These are phyloP conservation scores for Aplochiton taeniatus DNA, from an alignment of 2,797 vertebrate species.

Conservation along the genomic window DNA sequence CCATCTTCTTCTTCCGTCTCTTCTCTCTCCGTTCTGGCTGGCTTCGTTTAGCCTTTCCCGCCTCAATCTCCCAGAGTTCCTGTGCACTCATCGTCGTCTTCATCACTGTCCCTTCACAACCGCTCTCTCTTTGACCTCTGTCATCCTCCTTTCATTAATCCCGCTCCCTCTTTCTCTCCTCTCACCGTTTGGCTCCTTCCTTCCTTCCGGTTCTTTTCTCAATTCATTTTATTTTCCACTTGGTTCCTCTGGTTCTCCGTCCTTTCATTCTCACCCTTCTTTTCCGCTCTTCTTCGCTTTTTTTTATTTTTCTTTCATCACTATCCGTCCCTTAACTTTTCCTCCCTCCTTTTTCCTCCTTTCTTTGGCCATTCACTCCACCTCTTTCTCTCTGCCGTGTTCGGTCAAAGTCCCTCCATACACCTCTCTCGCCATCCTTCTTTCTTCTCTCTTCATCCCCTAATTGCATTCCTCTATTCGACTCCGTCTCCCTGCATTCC, in stretches of 20 bases:
- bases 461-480: conserved; percentile 1
- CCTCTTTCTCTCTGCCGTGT: background rate
- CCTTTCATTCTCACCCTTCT: background rate
- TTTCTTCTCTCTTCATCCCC: conserved; percentile 8
- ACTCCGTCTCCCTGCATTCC: conserved; percentile 11
- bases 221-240: background rate
- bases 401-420: background rate
- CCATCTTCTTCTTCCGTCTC: no score
- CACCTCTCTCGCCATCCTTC: conserved; percentile 12
- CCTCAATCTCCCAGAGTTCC: no score
- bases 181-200: background rate
- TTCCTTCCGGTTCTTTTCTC: background rate
- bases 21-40: no score
- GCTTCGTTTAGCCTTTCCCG: no score
- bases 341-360: conserved; percentile 29
- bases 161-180: background rate
- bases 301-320: conserved; percentile 2
- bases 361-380: conserved; percentile 4
- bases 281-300: conserved; percentile 3
- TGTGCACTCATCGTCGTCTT: no score
- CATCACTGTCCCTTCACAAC: no score
- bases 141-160: background rate
- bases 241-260: background rate
- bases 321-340: conserved; percentile 11
- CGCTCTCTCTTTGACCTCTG: no score